Conservation (phyloP, 2,797 vertebrate species). For the Percopsis omiscomaycus region DNA sequence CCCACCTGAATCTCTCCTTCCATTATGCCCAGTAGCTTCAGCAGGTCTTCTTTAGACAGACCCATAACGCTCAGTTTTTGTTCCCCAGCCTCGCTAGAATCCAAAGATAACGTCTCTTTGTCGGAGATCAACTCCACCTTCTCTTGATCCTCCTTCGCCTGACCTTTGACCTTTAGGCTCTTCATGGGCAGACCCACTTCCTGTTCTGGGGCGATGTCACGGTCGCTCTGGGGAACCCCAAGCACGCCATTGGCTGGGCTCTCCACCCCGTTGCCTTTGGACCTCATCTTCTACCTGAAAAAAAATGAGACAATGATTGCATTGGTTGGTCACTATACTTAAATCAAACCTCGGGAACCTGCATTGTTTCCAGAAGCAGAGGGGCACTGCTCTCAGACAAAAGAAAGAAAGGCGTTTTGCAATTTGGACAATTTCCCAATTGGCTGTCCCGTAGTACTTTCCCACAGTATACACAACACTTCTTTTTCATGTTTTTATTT, state of each 20-base stretch:
- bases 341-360: neutral
- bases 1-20: conserved; percentile 96
- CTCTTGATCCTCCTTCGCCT: conserved; percentile 79
- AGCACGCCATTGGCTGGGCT: conserved; percentile 79
- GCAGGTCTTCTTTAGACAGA: conserved; percentile 88
- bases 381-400: neutral
- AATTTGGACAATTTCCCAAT: neutral
- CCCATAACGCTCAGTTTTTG: conserved; percentile 80
- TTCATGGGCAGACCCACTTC: conserved; percentile 82
- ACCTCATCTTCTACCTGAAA: conserved; percentile 89
- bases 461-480: neutral
- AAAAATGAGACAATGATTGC: neutral
- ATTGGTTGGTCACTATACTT: neutral
- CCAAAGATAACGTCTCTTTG: conserved; percentile 80
- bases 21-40: conserved; percentile 94
- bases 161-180: conserved; percentile 84
- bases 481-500: neutral
- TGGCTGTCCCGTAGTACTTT: neutral
- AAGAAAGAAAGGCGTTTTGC: neutral
- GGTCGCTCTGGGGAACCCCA: conserved; percentile 78
- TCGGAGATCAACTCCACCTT: conserved; percentile 74
- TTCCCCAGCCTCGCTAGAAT: conserved; percentile 71
- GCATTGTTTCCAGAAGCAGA: neutral
- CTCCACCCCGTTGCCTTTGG: conserved; percentile 87
- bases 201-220: conserved; percentile 78